phyloP scores from a whole-genome alignment of 2,888 invertebrate genomes.

The Drosophila acutilabella region DNA sequence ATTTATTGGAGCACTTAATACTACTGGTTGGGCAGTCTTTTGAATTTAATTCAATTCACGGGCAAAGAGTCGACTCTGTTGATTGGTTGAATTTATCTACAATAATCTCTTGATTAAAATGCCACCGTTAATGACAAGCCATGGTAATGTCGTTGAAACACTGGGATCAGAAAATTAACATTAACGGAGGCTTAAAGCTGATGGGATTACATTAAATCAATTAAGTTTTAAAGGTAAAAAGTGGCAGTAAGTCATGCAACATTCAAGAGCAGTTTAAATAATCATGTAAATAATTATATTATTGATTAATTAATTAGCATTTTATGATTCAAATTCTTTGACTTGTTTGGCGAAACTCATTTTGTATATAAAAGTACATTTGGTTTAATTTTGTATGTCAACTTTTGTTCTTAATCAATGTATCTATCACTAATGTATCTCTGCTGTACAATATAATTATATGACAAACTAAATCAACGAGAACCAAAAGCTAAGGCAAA shows the following conservation, averaged over 20 bases:
- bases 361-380: too few species aligned
- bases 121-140: conserved; percentile 31
- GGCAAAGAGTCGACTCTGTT: conserved; percentile 15
- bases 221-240: background rate
- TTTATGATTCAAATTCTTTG: too few species aligned
- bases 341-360: too few species aligned
- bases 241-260: background rate
- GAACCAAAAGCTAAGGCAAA: conserved; percentile 47
- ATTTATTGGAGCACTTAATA: conserved; percentile 3
- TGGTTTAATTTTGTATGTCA: too few species aligned
- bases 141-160: conserved; percentile 19
- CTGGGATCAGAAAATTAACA: conserved; percentile 15
- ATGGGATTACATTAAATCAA: conserved; percentile 18
- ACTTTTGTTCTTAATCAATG: background rate
- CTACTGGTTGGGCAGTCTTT: conserved; percentile 29
- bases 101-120: conserved; percentile 36
- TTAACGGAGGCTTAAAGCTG: conserved; percentile 19
- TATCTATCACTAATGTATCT: conserved; percentile 10
- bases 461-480: conserved; percentile 59
- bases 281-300: background rate
- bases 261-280: too few species aligned
- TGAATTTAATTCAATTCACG: conserved; percentile 48
- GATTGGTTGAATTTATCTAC: conserved; percentile 16
- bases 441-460: conserved; percentile 55
- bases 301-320: background rate